These are phyloP conservation scores for Aepyceros melampus DNA, from an alignment of 2,113 vertebrate species.

Conservation along the genomic window DNA sequence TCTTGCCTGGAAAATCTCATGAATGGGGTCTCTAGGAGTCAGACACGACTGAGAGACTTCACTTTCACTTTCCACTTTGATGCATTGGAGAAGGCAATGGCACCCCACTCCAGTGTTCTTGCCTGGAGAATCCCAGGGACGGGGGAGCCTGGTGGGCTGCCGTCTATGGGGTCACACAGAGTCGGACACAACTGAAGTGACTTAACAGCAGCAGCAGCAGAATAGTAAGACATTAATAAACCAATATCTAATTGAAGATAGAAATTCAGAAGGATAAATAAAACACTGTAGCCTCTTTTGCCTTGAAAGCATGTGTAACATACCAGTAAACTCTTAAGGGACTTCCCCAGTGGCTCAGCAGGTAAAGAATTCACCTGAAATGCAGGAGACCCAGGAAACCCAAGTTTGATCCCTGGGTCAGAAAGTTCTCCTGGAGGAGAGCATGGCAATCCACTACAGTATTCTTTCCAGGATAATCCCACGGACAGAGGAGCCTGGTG, in stretches of 20 bases:
- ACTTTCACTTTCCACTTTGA: too few relatives aligned
- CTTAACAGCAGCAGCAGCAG: too few relatives aligned
- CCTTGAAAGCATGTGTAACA: neutral
- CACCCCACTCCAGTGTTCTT: too few relatives aligned
- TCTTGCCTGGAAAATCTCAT: too few relatives aligned
- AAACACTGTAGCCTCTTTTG: neutral
- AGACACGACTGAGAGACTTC: too few relatives aligned
- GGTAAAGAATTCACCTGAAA: neutral
- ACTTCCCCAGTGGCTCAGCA: neutral
- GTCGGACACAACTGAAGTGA: too few relatives aligned
- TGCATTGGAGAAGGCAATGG: too few relatives aligned
- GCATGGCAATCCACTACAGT: neutral
- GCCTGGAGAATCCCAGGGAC: too few relatives aligned
- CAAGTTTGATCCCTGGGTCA: neutral
- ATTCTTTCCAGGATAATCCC: neutral
- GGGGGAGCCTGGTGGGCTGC: too few relatives aligned
- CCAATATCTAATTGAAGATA: neutral
- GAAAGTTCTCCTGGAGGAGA: neutral
- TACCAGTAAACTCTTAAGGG: neutral
- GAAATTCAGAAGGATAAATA: neutral
- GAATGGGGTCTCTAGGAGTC: too few relatives aligned
- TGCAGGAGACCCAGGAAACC: neutral
- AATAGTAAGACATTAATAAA: neutral
- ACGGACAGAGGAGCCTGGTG: neutral
- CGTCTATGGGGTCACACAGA: too few relatives aligned